Evolutionary conservation across 2,797 vertebrate genomes (phyloP).

Genomic region (Eurystomus glaucurus): DNA sequence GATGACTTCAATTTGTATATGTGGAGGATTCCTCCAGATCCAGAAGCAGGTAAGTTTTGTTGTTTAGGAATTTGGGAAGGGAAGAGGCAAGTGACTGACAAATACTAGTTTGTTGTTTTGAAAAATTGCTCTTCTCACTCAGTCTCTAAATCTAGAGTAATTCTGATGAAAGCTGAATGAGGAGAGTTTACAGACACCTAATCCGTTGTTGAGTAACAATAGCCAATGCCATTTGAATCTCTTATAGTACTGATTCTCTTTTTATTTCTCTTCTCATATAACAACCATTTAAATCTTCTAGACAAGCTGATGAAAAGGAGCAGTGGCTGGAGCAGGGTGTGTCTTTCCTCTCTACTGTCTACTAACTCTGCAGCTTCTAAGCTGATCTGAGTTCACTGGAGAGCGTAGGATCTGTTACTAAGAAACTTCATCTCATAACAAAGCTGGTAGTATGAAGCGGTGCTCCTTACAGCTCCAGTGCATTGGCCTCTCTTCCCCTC

Average conservation of each 20-base stretch:
- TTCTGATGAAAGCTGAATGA: background rate
- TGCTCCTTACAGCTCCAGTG: background rate
- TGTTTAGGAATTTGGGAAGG: background rate
- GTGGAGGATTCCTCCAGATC: slow-evolving; percentile 98
- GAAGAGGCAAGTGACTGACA: background rate
- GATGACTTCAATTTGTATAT: slow-evolving; percentile 99
- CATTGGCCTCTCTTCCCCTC: background rate
- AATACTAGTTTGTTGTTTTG: background rate
- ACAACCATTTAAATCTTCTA: background rate
- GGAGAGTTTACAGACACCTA: background rate
- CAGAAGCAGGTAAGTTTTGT: slow-evolving; percentile 91
- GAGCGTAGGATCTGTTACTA: background rate
- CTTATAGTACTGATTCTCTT: background rate
- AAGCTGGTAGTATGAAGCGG: background rate
- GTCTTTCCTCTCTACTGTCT: background rate
- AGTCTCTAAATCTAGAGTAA: background rate
- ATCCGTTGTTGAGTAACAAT: background rate
- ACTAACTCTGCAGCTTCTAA: background rate
- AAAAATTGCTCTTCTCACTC: background rate
- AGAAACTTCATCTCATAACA: background rate
- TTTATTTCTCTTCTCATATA: background rate
- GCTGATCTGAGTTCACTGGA: background rate
- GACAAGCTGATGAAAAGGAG: background rate
- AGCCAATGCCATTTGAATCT: background rate
- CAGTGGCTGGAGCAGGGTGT: background rate